A percentile compares a stretch with the other conserved stretches of the same genome.
These are phyloP conservation scores for Linnaemya vulpina DNA, from an alignment of 2,888 invertebrate genomes.

Conservation along the genomic window DNA sequence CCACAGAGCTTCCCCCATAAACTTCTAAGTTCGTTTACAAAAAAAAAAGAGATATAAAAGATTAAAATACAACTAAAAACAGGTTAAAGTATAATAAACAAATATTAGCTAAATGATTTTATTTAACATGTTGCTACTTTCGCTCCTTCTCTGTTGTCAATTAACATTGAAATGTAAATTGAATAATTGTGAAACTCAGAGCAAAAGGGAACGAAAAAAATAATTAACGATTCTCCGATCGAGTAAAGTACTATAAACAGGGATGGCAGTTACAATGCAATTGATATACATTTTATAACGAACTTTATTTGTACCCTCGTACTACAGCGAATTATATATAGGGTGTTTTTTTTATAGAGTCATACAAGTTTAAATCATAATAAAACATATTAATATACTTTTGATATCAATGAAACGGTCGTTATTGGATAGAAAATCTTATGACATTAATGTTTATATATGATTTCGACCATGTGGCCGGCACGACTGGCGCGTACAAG, in stretches of 20 bases:
- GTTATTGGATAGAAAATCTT: too few species aligned
- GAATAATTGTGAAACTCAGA: slow-evolving; percentile 61
- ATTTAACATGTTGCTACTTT: slow-evolving; percentile 37
- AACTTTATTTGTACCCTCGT: too few species aligned
- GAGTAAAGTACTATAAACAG: neutral
- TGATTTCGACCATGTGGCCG: too few species aligned
- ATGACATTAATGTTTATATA: too few species aligned
- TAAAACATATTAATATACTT: too few species aligned
- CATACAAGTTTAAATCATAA: too few species aligned
- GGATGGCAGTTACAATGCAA: too few species aligned
- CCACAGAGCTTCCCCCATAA: slow-evolving; percentile 30
- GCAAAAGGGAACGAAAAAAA: neutral
- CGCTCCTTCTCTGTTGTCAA: slow-evolving; percentile 38
- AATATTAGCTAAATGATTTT: slow-evolving; percentile 55
- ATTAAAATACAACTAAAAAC: slow-evolving; percentile 36
- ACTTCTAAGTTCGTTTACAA: slow-evolving; percentile 26
- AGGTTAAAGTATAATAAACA: slow-evolving; percentile 66
- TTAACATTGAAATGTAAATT: slow-evolving; percentile 70
- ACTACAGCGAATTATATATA: too few species aligned
- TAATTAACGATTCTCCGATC: slow-evolving; percentile 23
- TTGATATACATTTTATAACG: too few species aligned
- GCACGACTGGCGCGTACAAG: too few species aligned
- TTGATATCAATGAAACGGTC: too few species aligned
- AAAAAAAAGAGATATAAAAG: slow-evolving; percentile 26
- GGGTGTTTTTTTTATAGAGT: too few species aligned